These are phyloP conservation scores for Umimayanthus chanpuru DNA, from an alignment of 92 coral and sea anemone species.

Conservation along the genomic window DNA sequence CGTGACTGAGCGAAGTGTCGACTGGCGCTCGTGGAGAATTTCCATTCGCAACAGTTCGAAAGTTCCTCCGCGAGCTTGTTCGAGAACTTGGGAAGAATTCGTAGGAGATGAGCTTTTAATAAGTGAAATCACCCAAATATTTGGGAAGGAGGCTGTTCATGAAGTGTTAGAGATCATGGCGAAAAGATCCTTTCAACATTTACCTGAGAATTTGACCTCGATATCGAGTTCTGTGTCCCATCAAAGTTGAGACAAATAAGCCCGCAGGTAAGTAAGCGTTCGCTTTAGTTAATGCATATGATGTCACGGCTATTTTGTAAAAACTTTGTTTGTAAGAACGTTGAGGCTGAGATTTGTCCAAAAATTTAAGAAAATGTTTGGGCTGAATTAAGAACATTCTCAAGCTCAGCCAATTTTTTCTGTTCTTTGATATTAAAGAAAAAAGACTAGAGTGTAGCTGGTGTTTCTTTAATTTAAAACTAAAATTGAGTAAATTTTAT, in stretches of 20 bases:
- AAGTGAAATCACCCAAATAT: constrained; percentile 53
- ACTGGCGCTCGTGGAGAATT: constrained; percentile 55
- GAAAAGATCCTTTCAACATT: neutral
- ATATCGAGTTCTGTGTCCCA: neutral
- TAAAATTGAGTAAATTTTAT: too few species aligned
- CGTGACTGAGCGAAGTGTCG: constrained; percentile 44
- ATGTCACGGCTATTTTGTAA: neutral
- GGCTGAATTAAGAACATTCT: too few species aligned
- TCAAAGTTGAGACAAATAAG: neutral
- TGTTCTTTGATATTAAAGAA: too few species aligned
- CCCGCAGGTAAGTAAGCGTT: neutral
- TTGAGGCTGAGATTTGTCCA: too few species aligned
- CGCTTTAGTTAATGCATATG: neutral
- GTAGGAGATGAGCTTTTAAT: constrained; percentile 51
- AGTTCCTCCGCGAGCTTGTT: constrained; percentile 48
- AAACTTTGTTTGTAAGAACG: too few species aligned
- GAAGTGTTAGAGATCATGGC: constrained; percentile 28
- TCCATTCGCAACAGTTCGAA: constrained; percentile 46
- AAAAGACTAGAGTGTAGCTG: too few species aligned
- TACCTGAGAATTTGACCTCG: constrained; percentile 16
- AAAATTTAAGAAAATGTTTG: too few species aligned
- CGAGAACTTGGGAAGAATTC: constrained; percentile 50
- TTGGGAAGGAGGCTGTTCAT: constrained; percentile 54
- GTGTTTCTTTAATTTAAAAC: too few species aligned
- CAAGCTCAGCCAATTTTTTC: too few species aligned